These are phyloP conservation scores for Folsomia candida DNA, from an alignment of 2,888 invertebrate genomes.

Conservation along the genomic window DNA sequence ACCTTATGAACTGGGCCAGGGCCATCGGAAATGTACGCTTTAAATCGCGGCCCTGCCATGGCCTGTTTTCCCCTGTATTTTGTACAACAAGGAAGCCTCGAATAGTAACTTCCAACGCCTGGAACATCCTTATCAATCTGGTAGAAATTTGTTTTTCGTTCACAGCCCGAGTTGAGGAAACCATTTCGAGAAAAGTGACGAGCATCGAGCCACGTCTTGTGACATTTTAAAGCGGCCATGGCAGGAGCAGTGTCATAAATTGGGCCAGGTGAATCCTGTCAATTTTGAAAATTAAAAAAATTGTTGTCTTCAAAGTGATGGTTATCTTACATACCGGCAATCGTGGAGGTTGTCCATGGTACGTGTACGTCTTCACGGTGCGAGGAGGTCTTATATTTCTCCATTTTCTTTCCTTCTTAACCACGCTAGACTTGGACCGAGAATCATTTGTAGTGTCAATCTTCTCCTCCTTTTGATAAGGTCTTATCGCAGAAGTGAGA, in stretches of 20 bases:
- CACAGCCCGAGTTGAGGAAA: slow-evolving; percentile 42
- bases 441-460: not conserved
- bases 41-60: slow-evolving; percentile 20
- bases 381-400: slow-evolving; percentile 41
- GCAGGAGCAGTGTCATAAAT: slow-evolving; percentile 43
- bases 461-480: slow-evolving; percentile 13
- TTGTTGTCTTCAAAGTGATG: no score
- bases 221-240: slow-evolving; percentile 27
- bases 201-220: slow-evolving; percentile 41
- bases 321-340: slow-evolving; percentile 24
- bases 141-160: slow-evolving; percentile 23
- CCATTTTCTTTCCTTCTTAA: slow-evolving; percentile 24
- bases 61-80: not conserved
- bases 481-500: slow-evolving; percentile 34
- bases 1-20: slow-evolving; percentile 43
- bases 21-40: slow-evolving; percentile 13
- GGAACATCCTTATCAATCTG: slow-evolving; percentile 35
- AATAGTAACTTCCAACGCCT: slow-evolving; percentile 36
- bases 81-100: slow-evolving; percentile 13
- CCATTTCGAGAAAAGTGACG: slow-evolving; percentile 25
- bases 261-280: slow-evolving; percentile 42
- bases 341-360: slow-evolving; percentile 26
- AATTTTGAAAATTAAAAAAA: not conserved
- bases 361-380: slow-evolving; percentile 26
- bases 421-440: slow-evolving; percentile 6